Base-by-base conservation (phyloP, 2,113 vertebrate genomes). In the Daubentonia madagascariensis region DNA sequence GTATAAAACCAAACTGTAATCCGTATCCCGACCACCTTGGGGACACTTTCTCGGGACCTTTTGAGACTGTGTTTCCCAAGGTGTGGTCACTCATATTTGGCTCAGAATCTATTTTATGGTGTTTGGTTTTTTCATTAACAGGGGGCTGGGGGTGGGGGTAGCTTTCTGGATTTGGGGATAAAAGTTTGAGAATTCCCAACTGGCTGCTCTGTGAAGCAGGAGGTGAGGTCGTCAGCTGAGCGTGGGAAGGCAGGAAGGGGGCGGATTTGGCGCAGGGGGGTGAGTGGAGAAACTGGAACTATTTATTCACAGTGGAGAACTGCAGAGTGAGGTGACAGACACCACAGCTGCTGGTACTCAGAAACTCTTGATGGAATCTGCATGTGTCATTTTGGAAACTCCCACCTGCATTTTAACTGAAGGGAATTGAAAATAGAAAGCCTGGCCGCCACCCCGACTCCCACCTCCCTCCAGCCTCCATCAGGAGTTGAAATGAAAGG, bases 351-450 rank as follows among this genome's bases (percentile, higher is more conserved):
- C 63, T 12, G 30, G 22, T 18, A 22, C 37, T 85, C 40, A 59
- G 76, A 50, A 95, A 35, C 8, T 8, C 52, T 35, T 65, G 68
- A 75, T 22, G n/a, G 32, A 73, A 54, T 83, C 75, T 75, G 32
- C 35, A 3, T 6, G 73, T 86, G 73, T 84, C 86, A 57, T 67
- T 91, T 85, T 52, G 79, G 65, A 88, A 93, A 79, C 92, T 96
- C 86, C 63, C 86, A 91, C 94, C 89, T 65, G 86, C 78, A 52
- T n/a, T 72, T 80, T 83, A 57, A 65, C 23, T 4, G 48, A 87
- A 76, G 54, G 61, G 85, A 67, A 89, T 10, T 70, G 25, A 89
- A 97, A 96, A 93, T 88, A 78, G 84, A 90, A 98, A 90, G 37
- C 45, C 11, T 3, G 1, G 35, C 43, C 16, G 6, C 67, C 22